Conservation (phyloP, 2,888 invertebrate genomes). For the Patella pellucida region DNA sequence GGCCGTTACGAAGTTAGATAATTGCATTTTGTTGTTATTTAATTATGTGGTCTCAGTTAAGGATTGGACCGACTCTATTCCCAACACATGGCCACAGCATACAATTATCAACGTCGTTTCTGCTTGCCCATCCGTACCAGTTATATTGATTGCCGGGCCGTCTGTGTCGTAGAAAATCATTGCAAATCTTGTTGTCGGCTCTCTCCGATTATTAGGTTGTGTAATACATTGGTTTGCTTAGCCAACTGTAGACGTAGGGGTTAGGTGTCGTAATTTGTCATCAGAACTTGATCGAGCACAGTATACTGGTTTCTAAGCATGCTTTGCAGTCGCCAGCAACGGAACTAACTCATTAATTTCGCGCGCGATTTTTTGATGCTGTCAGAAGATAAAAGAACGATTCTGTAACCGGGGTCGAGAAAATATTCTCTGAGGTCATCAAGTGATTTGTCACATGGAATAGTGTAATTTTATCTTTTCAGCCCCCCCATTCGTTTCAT, state of each 20-base stretch:
- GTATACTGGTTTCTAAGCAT: not conserved
- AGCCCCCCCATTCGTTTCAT: not conserved
- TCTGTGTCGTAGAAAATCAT: constrained; percentile 25
- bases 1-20: not conserved
- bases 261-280: constrained; percentile 28
- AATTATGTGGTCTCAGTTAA: constrained; percentile 21
- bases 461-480: not conserved
- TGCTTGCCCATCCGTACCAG: constrained; percentile 23
- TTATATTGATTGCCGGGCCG: constrained; percentile 18
- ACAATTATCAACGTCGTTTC: constrained; percentile 21
- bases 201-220: constrained; percentile 23
- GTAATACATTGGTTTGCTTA: constrained; percentile 25
- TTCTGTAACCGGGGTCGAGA: not conserved
- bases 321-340: not conserved
- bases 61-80: constrained; percentile 22
- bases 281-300: not conserved
- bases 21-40: constrained; percentile 27
- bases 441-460: constrained; percentile 6
- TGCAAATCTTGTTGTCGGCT: constrained; percentile 28
- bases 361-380: not conserved
- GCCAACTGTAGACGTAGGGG: constrained; percentile 22
- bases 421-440: not conserved
- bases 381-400: not conserved
- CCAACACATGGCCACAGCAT: constrained; percentile 20
- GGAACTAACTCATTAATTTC: constrained; percentile 5